Conservation (phyloP, 2,113 vertebrate genomes). For the Rhabdomys dilectus region DNA sequence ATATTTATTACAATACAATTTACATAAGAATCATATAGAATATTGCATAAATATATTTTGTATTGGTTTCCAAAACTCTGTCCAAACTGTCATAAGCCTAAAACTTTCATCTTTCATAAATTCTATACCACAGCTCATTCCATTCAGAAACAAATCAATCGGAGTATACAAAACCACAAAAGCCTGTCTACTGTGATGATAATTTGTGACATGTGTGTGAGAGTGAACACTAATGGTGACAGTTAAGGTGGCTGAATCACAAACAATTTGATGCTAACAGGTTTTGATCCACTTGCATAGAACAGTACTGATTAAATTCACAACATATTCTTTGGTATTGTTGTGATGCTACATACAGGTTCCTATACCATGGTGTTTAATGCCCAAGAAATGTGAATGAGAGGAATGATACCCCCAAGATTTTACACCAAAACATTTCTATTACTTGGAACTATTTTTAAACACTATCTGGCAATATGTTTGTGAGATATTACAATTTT, state of each 20-base stretch:
- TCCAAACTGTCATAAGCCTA: neutral
- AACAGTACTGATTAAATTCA: neutral
- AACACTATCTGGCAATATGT: constrained; percentile 61
- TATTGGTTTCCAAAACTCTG: neutral
- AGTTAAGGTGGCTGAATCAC: neutral
- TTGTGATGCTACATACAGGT: neutral
- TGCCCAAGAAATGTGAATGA: neutral
- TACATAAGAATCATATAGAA: neutral
- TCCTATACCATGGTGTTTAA: neutral
- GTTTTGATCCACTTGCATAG: neutral
- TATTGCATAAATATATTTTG: neutral
- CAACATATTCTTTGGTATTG: neutral
- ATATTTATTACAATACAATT: neutral
- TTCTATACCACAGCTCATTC: neutral
- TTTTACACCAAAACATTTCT: constrained; percentile 43
- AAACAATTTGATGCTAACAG: neutral
- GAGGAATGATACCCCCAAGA: neutral
- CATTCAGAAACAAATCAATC: neutral
- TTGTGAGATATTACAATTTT: constrained; percentile 64
- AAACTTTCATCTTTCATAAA: neutral
- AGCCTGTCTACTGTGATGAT: neutral
- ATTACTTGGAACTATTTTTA: constrained; percentile 59
- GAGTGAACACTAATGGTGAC: neutral
- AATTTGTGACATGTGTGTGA: neutral
- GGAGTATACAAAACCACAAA: neutral